Evolutionary conservation across 2,888 invertebrate species (phyloP), one percentile per base, ranked within the genome.

Genomic region (Limenitis camilla): DNA sequence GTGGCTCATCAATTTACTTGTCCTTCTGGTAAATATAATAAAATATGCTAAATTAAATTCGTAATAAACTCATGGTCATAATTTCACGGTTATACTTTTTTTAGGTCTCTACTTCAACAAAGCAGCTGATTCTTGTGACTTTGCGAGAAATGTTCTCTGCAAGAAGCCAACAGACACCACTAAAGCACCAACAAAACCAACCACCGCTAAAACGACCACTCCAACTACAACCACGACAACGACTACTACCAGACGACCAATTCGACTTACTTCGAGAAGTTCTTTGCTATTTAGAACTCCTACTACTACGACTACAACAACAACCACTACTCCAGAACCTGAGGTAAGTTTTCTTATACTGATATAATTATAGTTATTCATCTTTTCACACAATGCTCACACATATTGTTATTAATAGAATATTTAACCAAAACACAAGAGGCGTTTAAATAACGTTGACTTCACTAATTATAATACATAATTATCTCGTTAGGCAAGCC

Each of bases 1-100:
- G 94, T 97, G 5, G 96, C 96, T 0, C 96, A 97, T 84, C 94
- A 94, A 71, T 97, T 97, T 73, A 97, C 96, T 0, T 97, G 97
- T 71, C 97, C 97, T 5, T 95, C 96, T 52, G 93, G 93, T 92
- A 81, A 75, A 61, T 56, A 33, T 31, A 5, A 5, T 10, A 38
- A n/a, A 33, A 32, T 6, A 8, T 43, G 29, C 9, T 38, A 38
- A 10, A 45, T 11, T 10, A 31, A 10, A 11, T 19, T 19, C 19
- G 1, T 19, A 1, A 19, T 19, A 19, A 19, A 19, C 19, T 3
- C 19, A 19, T 30, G 28, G 3, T 9, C 8, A 30, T 49, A n/a
- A 9, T 33, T 45, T 29, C 35, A 11, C 9, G n/a, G 11, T 29
- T 10, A 5, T 4, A 40, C 60, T 54, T 7, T 75, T 45, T 29